These are phyloP conservation scores for Tetranychus urticae DNA, from an alignment of 1,140 invertebrate genomes.

Conservation along the genomic window DNA sequence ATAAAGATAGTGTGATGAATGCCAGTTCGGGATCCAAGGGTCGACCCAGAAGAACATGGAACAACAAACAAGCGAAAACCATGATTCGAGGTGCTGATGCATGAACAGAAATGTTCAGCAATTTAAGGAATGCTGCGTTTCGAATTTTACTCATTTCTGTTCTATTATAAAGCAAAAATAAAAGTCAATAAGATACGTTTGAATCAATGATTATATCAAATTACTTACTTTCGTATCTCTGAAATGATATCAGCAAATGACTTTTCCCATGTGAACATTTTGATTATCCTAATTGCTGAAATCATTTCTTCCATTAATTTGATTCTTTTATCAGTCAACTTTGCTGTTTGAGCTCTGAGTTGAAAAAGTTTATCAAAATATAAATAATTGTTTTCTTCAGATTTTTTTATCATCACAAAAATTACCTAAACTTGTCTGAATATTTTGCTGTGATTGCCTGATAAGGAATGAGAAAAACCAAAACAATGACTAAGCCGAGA, in stretches of 20 bases:
- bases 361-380: no score
- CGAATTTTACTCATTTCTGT: constrained; percentile 15
- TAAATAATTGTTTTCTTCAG: no score
- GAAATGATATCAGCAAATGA: constrained; percentile 40
- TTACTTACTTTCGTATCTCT: constrained; percentile 21
- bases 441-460: not conserved
- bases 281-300: constrained; percentile 62
- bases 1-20: not conserved
- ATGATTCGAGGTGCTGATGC: not conserved
- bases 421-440: not conserved
- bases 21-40: not conserved
- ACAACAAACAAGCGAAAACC: not conserved
- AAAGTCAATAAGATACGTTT: constrained; percentile 32
- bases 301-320: constrained; percentile 76
- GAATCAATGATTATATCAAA: constrained; percentile 12
- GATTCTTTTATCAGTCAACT: constrained; percentile 54
- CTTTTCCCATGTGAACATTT: constrained; percentile 50
- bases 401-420: not conserved
- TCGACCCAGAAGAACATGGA: not conserved
- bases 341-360: constrained; percentile 28
- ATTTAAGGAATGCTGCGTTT: not conserved
- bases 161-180: constrained; percentile 28
- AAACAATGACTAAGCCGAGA: no score
- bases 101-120: not conserved
- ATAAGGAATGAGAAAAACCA: not conserved